phyloP scores from a whole-genome alignment of 2,113 vertebrate genomes.

The Centrocercus urophasianus region DNA sequence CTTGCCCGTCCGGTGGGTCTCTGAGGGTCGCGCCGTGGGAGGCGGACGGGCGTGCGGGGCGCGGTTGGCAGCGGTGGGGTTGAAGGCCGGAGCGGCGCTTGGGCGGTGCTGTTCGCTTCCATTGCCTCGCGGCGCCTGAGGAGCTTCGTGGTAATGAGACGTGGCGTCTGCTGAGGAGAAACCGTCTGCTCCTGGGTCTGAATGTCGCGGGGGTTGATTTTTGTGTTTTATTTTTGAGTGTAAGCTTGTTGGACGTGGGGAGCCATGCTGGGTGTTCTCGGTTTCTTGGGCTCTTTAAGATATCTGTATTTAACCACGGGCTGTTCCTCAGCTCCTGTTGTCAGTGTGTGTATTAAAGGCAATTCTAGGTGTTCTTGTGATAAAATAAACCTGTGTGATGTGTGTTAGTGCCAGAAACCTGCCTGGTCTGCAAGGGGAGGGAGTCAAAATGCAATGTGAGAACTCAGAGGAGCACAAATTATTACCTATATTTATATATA shows the following conservation, averaged over 20 bases:
- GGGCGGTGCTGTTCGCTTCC: accelerated
- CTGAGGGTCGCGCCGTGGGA: too few species aligned
- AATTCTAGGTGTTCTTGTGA: accelerated
- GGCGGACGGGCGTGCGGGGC: too few species aligned
- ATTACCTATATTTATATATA: background rate
- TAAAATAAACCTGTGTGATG: accelerated
- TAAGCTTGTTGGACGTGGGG: accelerated
- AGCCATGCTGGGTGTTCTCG: background rate
- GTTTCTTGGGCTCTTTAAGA: too few species aligned
- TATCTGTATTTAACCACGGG: background rate
- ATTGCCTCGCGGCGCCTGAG: accelerated
- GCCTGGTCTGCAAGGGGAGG: background rate
- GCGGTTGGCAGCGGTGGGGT: too few species aligned
- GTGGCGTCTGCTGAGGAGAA: accelerated
- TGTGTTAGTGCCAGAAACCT: too few species aligned
- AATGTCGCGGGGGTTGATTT: background rate
- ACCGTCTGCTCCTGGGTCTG: accelerated
- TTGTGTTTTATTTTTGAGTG: too few species aligned
- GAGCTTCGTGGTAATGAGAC: accelerated
- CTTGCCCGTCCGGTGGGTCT: too few species aligned
- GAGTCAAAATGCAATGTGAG: background rate
- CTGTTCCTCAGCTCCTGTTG: background rate
- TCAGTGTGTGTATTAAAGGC: accelerated
- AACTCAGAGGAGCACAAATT: accelerated
- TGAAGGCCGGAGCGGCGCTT: too few species aligned